Conservation (phyloP, 2,888 invertebrate genomes). For the Cephonodes hylas region DNA sequence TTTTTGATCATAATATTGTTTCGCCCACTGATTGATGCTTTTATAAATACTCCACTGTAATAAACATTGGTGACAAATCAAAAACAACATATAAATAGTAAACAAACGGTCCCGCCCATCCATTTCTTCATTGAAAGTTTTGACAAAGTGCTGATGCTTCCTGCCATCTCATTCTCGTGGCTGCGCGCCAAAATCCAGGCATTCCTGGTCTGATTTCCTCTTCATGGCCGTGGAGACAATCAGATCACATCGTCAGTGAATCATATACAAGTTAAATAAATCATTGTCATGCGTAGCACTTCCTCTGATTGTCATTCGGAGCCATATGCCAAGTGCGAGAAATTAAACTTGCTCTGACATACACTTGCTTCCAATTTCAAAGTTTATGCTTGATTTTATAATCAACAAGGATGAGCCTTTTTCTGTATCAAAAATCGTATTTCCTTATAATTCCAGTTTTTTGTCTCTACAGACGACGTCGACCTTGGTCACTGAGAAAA, state of each 20-base stretch:
- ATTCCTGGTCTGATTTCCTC: constrained; percentile 53
- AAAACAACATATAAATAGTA: neutral
- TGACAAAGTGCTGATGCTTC: constrained; percentile 58
- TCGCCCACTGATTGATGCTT: neutral
- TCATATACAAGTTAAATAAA: constrained; percentile 28
- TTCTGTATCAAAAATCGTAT: neutral
- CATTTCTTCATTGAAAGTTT: constrained; percentile 37
- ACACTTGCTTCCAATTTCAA: neutral
- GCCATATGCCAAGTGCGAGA: constrained; percentile 3
- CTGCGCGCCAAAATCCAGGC: constrained; percentile 53
- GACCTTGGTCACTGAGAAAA: constrained; percentile 27
- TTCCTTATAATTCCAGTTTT: constrained; percentile 2
- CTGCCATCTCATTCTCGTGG: constrained; percentile 45
- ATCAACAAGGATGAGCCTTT: neutral
- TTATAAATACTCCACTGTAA: neutral
- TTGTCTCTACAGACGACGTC: constrained; percentile 18
- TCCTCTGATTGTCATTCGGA: neutral
- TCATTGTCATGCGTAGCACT: neutral
- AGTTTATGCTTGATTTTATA: neutral
- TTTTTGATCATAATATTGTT: neutral
- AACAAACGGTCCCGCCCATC: constrained; percentile 3
- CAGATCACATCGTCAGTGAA: constrained; percentile 33
- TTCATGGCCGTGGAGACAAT: constrained; percentile 42
- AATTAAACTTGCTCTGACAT: neutral
- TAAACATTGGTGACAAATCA: neutral